Percentiles rank a stretch among this genome's conserved stretches.
Evolutionary conservation across 1,140 invertebrate species (phyloP).

Genomic region (Laupala kohalensis): DNA sequence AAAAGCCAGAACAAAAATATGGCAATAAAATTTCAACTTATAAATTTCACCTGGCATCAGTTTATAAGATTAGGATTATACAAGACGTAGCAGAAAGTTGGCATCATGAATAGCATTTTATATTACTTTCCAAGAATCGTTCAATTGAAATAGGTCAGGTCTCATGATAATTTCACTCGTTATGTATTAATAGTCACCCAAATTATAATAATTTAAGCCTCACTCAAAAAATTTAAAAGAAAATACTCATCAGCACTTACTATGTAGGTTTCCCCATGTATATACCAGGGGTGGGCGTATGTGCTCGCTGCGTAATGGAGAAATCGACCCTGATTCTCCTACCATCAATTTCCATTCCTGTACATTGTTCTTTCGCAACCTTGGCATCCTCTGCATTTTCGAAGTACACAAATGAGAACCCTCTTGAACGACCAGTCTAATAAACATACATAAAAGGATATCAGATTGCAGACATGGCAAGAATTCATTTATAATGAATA

Average conservation of each 20-base stretch:
- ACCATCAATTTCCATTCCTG: slow-evolving; percentile 88
- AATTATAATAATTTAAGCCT: no score
- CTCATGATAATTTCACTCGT: no score
- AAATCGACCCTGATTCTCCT: slow-evolving; percentile 88
- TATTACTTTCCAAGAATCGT: no score
- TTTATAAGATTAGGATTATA: no score
- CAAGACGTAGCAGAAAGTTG: no score
- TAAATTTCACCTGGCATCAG: no score
- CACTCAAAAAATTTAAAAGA: background rate
- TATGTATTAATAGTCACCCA: no score
- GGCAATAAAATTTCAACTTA: no score
- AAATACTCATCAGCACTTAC: slow-evolving; percentile 31
- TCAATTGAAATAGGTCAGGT: no score
- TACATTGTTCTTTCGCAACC: slow-evolving; percentile 84
- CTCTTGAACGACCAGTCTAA: slow-evolving; percentile 79
- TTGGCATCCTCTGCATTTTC: slow-evolving; percentile 78
- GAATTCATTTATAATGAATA: background rate
- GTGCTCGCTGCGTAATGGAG: slow-evolving; percentile 92
- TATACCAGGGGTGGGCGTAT: slow-evolving; percentile 94
- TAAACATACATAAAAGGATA: slow-evolving; percentile 13
- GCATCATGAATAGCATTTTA: no score
- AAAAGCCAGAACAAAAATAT: no score
- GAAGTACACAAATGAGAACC: slow-evolving; percentile 96
- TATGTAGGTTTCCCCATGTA: slow-evolving; percentile 91
- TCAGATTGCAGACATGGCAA: background rate